A percentile compares a stretch with the other conserved stretches of the same genome.
phyloP scores from a whole-genome alignment of 2,888 invertebrate species.

The Drosophila kanekoi region DNA sequence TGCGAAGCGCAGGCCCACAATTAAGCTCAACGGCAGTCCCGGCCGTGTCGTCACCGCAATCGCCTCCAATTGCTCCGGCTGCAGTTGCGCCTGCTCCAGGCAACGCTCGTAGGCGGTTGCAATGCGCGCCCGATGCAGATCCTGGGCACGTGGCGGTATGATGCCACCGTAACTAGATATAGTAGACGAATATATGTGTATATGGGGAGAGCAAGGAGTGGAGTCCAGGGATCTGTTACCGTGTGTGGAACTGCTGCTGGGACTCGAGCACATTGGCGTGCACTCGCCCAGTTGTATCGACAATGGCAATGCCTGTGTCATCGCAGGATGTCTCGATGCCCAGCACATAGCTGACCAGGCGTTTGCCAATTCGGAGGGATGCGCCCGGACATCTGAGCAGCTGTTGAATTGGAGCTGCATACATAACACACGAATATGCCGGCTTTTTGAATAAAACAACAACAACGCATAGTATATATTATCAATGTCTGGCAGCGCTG shows the following conservation, averaged over 20 bases:
- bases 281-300: conserved; percentile 89
- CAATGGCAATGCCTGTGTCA: conserved; percentile 97
- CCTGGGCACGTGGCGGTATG: conserved; percentile 93
- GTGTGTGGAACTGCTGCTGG: conserved; percentile 91
- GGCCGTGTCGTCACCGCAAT: conserved; percentile 97
- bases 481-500: conserved; percentile 23
- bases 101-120: conserved; percentile 89
- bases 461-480: neutral
- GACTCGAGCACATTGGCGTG: conserved; percentile 93
- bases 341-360: conserved; percentile 86
- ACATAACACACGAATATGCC: conserved; percentile 40
- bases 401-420: conserved; percentile 23
- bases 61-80: conserved; percentile 90
- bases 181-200: neutral
- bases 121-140: conserved; percentile 93
- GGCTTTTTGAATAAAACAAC: conserved; percentile 39
- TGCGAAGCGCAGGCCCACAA: conserved; percentile 93
- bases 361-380: neutral
- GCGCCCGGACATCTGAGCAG: conserved; percentile 2
- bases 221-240: conserved; percentile 85
- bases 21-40: conserved; percentile 89
- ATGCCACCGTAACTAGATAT: conserved; percentile 88
- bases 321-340: conserved; percentile 99
- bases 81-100: conserved; percentile 87
- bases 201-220: neutral